phyloP scores from a whole-genome alignment of 2,113 vertebrate species.

The Neolamprologus toae region DNA sequence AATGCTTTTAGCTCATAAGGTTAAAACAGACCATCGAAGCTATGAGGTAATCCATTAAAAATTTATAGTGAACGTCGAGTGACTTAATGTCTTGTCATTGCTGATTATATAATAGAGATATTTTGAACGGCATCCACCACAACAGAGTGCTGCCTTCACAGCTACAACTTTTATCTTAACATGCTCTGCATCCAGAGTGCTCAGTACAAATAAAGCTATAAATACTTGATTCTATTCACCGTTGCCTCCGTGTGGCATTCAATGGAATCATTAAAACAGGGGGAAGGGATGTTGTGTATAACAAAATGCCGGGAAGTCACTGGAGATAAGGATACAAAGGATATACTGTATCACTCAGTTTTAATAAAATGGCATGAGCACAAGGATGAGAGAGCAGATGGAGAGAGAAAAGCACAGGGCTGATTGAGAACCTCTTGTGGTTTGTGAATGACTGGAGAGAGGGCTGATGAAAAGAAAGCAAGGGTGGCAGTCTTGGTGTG shows the following conservation, averaged over 20 bases:
- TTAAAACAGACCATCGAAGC: background rate
- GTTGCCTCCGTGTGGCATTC: background rate
- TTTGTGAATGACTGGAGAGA: slow-evolving; percentile 39
- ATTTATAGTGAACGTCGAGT: background rate
- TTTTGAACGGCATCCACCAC: background rate
- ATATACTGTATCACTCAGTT: background rate
- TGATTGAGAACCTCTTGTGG: slow-evolving; percentile 24
- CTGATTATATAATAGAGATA: background rate
- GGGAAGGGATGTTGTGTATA: background rate
- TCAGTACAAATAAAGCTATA: background rate
- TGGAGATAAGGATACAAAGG: background rate
- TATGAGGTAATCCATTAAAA: background rate
- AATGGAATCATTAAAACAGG: background rate
- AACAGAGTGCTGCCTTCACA: background rate
- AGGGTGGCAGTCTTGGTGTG: background rate
- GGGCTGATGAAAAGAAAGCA: slow-evolving; percentile 30
- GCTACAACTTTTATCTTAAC: background rate
- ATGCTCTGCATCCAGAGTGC: background rate
- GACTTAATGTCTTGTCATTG: background rate
- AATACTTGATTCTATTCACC: background rate
- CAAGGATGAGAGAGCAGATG: background rate
- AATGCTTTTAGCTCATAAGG: background rate
- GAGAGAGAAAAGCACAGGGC: background rate
- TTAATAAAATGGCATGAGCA: background rate
- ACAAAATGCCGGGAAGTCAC: background rate